Base-by-base conservation (phyloP, 1,140 invertebrate genomes). In the Proales similis region DNA sequence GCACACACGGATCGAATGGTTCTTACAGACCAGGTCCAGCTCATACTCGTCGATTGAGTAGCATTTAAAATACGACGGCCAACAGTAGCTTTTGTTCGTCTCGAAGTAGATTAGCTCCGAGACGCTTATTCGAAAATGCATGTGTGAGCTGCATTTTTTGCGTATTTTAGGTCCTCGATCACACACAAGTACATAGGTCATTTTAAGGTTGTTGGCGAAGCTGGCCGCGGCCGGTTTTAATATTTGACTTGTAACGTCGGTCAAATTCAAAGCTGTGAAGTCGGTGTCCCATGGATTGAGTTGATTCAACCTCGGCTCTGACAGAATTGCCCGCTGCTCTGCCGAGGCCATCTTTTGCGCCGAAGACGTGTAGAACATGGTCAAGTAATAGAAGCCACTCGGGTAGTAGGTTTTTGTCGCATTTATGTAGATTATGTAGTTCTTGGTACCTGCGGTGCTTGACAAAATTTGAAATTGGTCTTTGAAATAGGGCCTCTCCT, bases 331-430 rank as follows among this genome's bases (percentile, higher is more conserved):
- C 26, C 11, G 33, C 11, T 36, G 14, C 14, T 36, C 14, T 14
- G 33, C 9, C 33, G 9, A 36, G 33, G 33, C 33, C 33, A 9
- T 9, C 9, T 36, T 36, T 36, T 36, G 9, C 9, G 14, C 9
- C 14, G 33, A 9, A 9, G 33, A 14, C 9, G 9, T 36, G n/a
- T 42, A 57, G 7, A 57, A 42, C 17, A 57, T 42, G 29, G 51
- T 57, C 27, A 57, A 43, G 14, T 57, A 57, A 43, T 57, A 57
- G 32, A 42, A 57, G 12, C 51, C 51, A 57, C 36, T 57, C 32
- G 26, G 24, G 22, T 57, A 57, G 2, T 42, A 42, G 4, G 51
- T 57, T 26, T 57, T 27, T 27, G 51, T 57, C 30, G 39, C 4
- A 26, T 57, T 57, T 11, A 57, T 42, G 45, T 57, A 57, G 11